These are phyloP conservation scores for Liopterus haemorrhoidalis DNA, from an alignment of 2,888 invertebrate species.

Conservation along the genomic window DNA sequence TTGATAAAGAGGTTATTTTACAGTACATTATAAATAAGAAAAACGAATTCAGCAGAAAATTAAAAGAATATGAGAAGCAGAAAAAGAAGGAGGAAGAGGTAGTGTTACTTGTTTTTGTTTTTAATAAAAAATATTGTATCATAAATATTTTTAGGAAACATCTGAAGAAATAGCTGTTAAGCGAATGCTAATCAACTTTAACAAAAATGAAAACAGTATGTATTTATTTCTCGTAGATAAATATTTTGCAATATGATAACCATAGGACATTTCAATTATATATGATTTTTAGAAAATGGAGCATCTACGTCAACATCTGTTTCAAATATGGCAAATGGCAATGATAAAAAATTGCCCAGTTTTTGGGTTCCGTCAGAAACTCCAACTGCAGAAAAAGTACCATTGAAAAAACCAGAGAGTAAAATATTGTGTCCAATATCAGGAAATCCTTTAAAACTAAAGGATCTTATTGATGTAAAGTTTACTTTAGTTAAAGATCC, in stretches of 20 bases:
- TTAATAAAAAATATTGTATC: conserved; percentile 6
- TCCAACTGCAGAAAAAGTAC: conserved; percentile 67
- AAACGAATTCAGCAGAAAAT: conserved; percentile 77
- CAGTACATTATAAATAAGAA: conserved; percentile 94
- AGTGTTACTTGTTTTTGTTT: conserved; percentile 17
- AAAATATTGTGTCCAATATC: conserved; percentile 79
- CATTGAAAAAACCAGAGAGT: conserved; percentile 68
- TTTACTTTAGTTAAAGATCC: conserved; percentile 88
- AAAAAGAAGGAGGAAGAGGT: conserved; percentile 68
- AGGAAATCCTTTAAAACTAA: conserved; percentile 77
- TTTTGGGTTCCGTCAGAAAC: conserved; percentile 96
- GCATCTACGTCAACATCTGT: conserved; percentile 46
- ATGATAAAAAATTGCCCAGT: conserved; percentile 80
- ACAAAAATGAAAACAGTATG: conserved; percentile 78
- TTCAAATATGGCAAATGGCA: conserved; percentile 68
- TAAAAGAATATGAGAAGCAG: conserved; percentile 91
- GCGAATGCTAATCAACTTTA: conserved; percentile 69
- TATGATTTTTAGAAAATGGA: conserved; percentile 24
- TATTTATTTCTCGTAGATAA: too few species aligned
- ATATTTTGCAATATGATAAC: too few species aligned
- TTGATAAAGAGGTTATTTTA: conserved; percentile 94
- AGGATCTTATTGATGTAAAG: conserved; percentile 87
- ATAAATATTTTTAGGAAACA: conserved; percentile 48
- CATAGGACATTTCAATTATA: too few species aligned
- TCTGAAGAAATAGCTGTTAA: conserved; percentile 60